Conservation (phyloP, 2,797 vertebrate species). For the Crenuchus spilurus region DNA sequence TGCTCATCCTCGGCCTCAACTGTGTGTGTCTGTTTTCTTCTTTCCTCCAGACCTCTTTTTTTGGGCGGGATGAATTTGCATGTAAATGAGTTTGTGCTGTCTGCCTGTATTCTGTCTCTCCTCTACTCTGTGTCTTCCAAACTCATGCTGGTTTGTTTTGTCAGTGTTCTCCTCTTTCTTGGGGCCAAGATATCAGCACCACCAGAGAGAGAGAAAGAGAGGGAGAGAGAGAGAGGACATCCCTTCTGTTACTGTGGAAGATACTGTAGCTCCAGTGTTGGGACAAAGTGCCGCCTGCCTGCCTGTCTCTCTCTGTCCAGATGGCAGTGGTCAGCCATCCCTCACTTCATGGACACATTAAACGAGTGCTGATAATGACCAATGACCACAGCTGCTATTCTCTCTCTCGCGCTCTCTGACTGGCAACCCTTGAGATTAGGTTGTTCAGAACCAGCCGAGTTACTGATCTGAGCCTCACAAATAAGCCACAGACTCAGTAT, state of each 20-base stretch:
- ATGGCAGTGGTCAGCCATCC: slow-evolving; percentile 77
- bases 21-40: slow-evolving; percentile 14
- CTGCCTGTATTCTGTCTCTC: not conserved
- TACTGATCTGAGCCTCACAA: too few species aligned
- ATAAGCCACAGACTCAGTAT: too few species aligned
- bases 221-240: slow-evolving; percentile 25
- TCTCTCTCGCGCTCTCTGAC: not conserved
- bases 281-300: not conserved
- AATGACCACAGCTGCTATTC: slow-evolving; percentile 49
- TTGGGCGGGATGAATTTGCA: slow-evolving; percentile 54
- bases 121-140: not conserved
- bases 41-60: slow-evolving; percentile 39
- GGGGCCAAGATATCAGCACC: slow-evolving; percentile 52
- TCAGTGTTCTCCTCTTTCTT: slow-evolving; percentile 12
- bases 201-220: not conserved
- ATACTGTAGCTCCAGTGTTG: slow-evolving; percentile 14
- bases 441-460: too few species aligned
- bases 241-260: slow-evolving; percentile 49
- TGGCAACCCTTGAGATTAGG: too few species aligned
- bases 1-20: slow-evolving; percentile 44
- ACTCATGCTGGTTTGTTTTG: slow-evolving; percentile 27
- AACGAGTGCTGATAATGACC: slow-evolving; percentile 78
- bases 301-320: slow-evolving; percentile 69
- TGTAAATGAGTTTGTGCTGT: slow-evolving; percentile 57
- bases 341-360: slow-evolving; percentile 72